Conservation (phyloP, 2,113 vertebrate species). For the Vulpes ferrilata region DNA sequence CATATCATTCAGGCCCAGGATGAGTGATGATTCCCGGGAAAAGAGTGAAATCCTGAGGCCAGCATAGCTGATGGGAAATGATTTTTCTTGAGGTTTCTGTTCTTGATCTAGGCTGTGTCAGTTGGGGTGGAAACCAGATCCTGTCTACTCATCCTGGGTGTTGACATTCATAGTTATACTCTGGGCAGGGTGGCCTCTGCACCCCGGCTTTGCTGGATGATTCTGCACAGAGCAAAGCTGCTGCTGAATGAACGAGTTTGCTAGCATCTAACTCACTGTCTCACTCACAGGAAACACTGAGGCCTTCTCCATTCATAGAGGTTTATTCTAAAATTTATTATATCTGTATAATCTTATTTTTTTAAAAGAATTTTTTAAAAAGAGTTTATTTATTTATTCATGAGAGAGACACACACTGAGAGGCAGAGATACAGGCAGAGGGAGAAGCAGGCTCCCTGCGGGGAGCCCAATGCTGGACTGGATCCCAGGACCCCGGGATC, state of each 20-base stretch:
- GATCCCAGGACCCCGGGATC: no score
- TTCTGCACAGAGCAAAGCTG: background rate
- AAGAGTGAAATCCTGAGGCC: background rate
- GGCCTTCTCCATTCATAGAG: background rate
- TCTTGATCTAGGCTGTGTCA: background rate
- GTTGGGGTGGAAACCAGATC: background rate
- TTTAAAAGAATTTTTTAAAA: no score
- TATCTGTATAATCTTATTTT: no score
- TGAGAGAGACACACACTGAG: no score
- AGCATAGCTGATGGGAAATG: background rate
- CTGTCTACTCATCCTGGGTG: background rate
- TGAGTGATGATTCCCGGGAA: background rate
- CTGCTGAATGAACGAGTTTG: background rate
- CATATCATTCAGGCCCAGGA: background rate
- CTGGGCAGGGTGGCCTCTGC: background rate
- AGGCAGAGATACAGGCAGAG: no score
- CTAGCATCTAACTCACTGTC: background rate
- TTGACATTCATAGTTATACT: no score
- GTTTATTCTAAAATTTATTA: background rate
- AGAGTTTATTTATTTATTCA: no score
- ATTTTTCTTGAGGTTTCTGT: background rate
- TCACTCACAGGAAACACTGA: background rate
- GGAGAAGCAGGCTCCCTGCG: no score
- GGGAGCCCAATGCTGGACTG: no score
- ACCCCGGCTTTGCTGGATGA: rapidly evolving